Conservation (phyloP, 2,797 vertebrate genomes). For the Decapterus maruadsi region DNA sequence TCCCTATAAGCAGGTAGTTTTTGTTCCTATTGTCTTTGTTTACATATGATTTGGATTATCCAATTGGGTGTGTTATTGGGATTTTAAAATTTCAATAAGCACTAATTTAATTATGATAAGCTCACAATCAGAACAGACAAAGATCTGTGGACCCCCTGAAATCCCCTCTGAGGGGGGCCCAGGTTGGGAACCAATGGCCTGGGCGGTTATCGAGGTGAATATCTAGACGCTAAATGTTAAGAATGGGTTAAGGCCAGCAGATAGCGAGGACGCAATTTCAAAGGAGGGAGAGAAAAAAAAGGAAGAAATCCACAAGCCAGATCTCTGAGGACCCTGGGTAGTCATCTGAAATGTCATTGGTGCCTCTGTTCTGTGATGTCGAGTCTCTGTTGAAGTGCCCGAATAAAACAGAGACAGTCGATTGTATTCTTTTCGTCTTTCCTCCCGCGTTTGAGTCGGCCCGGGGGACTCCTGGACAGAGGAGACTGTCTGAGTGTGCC, state of each 20-base stretch:
- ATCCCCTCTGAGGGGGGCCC: too few relatives aligned
- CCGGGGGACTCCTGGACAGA: constrained; percentile 41
- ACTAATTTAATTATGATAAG: too few relatives aligned
- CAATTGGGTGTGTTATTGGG: too few relatives aligned
- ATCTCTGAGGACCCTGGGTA: constrained; percentile 42
- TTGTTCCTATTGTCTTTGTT: too few relatives aligned
- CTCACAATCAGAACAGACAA: too few relatives aligned
- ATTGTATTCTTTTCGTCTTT: constrained; percentile 46
- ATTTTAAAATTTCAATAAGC: too few relatives aligned
- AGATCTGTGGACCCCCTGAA: too few relatives aligned
- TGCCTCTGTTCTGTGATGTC: constrained; percentile 50
- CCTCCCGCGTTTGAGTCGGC: constrained; percentile 23
- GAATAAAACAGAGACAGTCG: constrained; percentile 43
- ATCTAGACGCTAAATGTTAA: constrained; percentile 24
- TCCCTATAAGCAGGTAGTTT: too few relatives aligned
- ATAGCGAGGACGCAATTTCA: constrained; percentile 8
- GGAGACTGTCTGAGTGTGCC: constrained; percentile 34
- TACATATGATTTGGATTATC: too few relatives aligned
- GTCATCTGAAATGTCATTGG: constrained; percentile 60
- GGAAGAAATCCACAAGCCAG: constrained; percentile 13
- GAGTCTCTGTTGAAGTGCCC: constrained; percentile 43
- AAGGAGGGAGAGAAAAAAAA: neutral
- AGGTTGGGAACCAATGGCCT: too few relatives aligned
- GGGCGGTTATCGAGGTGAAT: constrained; percentile 19
- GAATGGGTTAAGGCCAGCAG: constrained; percentile 11